Evolutionary conservation across 2,888 invertebrate species (phyloP).

Genomic region (Lottia gigantea): DNA sequence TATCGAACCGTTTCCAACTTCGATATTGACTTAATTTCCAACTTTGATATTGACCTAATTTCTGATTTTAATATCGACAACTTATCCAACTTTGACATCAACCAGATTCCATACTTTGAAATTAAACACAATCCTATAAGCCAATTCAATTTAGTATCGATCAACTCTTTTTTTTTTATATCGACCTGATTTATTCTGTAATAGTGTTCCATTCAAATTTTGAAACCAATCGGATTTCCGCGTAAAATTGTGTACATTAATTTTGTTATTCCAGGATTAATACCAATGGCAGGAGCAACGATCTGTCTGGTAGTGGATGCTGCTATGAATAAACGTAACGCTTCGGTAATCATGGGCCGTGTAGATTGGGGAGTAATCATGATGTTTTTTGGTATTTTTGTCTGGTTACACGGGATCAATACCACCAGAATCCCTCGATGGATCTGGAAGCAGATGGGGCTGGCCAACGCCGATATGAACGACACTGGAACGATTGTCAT

Average conservation of each 20-base stretch:
- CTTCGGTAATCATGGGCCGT: constrained; percentile 24
- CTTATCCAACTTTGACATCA: no score
- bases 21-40: no score
- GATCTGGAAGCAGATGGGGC: constrained; percentile 32
- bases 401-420: constrained; percentile 40
- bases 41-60: no score
- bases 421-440: constrained; percentile 32
- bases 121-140: no score
- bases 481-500: constrained; percentile 20
- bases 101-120: no score
- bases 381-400: constrained; percentile 39
- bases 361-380: constrained; percentile 40
- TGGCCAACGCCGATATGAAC: constrained; percentile 16
- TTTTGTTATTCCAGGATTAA: constrained; percentile 31
- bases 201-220: no score
- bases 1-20: no score
- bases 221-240: no score
- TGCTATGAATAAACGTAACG: constrained; percentile 26
- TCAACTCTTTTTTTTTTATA: no score
- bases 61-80: no score
- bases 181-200: no score
- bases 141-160: no score
- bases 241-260: neutral
- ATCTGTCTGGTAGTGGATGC: constrained; percentile 32
- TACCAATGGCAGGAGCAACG: constrained; percentile 35